Evolutionary conservation across 2,888 invertebrate species (phyloP), one percentile per base, ranked within the genome.

Genomic region (Nomada goodeniana): DNA sequence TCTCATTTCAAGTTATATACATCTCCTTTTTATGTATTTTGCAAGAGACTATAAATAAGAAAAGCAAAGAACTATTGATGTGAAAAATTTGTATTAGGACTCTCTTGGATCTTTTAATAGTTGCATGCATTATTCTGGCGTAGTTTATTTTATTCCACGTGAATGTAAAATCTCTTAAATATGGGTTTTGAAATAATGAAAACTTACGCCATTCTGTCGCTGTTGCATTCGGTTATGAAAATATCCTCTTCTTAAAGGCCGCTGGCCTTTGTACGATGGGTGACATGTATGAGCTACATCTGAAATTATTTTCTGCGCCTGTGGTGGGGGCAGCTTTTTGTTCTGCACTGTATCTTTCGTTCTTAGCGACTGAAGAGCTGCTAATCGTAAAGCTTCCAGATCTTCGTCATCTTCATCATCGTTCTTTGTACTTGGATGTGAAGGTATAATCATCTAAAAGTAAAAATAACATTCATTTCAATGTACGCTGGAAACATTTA

Each of bases 401-500:
- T 95, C 95, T 70, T 95, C 95, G 74, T 95, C 95, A 50, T 95
- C 95, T 18, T 95, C 95, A 3, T 94, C 94, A 5, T 90, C 91
- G 80, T 89, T 90, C 85, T 88, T 89, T 89, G 89, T 65, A 84
- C 74, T 84, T 64, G 87, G 89, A 70, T 89, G 89, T 59, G 88
- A 82, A 72, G 87, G 64, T 72, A 89, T 76, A 55, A 91, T 77
- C 89, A 90, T 88, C 90, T 91, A 59, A 7, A 64, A 76, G n/a
- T n/a, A 3, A 15, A 0, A 52, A 70, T 61, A 18, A 55, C 57
- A 15, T 20, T 61, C 15, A 1, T 36, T 29, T 47, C 4, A n/a
- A 47, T 42, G 57, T 44, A 26, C 7, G 0, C 36, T 7, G 36
- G 5, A 36, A 7, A 1, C 0, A 36, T 36, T 59, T 15, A 42